phyloP scores from a whole-genome alignment of 2,113 vertebrate genomes.

The Leptocoma aspasia region DNA sequence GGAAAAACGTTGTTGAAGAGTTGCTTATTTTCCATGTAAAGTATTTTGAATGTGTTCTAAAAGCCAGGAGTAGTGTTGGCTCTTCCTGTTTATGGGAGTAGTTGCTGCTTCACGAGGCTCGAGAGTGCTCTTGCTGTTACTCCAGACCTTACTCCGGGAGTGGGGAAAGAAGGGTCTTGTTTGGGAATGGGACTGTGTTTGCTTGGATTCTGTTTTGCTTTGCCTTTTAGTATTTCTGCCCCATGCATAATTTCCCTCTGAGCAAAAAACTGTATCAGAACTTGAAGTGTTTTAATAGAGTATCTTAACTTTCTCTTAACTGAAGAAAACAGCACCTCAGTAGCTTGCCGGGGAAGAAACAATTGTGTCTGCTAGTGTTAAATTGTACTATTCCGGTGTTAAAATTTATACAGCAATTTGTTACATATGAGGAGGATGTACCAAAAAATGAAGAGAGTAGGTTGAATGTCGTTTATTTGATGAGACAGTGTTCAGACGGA shows the following conservation, averaged over 20 bases:
- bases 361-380: neutral
- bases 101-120: neutral
- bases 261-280: neutral
- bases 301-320: neutral
- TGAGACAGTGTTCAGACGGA: neutral
- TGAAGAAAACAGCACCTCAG: neutral
- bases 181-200: neutral
- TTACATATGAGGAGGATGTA: neutral
- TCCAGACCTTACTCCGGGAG: neutral
- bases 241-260: neutral
- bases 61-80: neutral
- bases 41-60: neutral
- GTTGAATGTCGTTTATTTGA: neutral
- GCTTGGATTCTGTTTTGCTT: neutral
- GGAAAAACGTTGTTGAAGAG: neutral
- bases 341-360: neutral
- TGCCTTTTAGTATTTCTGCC: neutral
- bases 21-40: neutral
- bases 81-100: slow-evolving; percentile 24
- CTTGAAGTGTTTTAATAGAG: neutral
- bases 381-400: neutral
- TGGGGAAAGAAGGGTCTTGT: neutral
- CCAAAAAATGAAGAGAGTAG: neutral
- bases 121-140: neutral
- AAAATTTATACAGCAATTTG: neutral